Conservation (phyloP, 2,113 vertebrate genomes). For the Stomatorhinus ivindoensis region DNA sequence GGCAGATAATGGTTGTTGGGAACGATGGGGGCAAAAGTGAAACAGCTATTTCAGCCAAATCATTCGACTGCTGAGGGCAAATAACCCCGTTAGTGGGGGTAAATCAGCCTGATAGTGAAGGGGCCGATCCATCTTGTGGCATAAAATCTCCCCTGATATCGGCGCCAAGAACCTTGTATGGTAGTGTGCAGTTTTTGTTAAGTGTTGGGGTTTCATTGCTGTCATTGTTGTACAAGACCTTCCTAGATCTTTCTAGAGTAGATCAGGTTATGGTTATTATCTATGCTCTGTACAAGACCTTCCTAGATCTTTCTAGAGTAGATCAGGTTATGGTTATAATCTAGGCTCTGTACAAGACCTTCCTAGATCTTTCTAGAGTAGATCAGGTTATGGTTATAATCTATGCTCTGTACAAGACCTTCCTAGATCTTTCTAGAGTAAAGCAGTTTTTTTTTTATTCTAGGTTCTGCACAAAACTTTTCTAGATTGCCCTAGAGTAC, state of each 20-base stretch:
- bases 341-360: neutral
- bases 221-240: neutral
- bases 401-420: neutral
- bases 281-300: neutral
- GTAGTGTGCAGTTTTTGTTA: neutral
- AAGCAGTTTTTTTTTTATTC: neutral
- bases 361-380: neutral
- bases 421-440: neutral
- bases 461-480: neutral
- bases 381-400: neutral
- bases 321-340: too few relatives aligned
- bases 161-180: neutral
- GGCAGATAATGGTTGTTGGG: neutral
- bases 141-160: neutral
- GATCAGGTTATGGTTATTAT: neutral
- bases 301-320: neutral
- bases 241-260: neutral
- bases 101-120: constrained; percentile 2
- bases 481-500: neutral
- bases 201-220: neutral
- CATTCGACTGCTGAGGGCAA: neutral
- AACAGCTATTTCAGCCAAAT: neutral
- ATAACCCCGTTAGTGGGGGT: neutral
- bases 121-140: neutral
- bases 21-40: neutral